Evolutionary conservation across 2,888 invertebrate genomes (phyloP).

Genomic region (Agrenia bidenticulata): DNA sequence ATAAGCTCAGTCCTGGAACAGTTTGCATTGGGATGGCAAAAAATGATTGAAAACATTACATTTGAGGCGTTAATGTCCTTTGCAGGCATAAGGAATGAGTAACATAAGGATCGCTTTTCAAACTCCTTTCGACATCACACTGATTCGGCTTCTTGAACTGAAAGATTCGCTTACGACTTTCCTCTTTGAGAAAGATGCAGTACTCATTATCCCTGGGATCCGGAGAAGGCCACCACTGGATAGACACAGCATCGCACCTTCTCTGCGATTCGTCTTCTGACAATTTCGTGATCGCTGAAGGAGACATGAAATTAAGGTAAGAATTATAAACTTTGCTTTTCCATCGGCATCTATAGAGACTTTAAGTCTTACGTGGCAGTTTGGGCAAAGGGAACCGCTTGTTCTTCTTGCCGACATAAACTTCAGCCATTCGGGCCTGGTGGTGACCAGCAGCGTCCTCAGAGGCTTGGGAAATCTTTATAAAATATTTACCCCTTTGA

Average conservation of each 20-base stretch:
- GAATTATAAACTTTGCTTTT: not conserved
- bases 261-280: slow-evolving; percentile 60
- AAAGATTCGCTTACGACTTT: slow-evolving; percentile 53
- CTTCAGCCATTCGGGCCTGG: slow-evolving; percentile 47
- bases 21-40: slow-evolving; percentile 7
- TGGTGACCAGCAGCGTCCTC: slow-evolving; percentile 3
- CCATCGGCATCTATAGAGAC: too few species aligned
- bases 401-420: slow-evolving; percentile 51
- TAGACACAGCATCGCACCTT: slow-evolving; percentile 61
- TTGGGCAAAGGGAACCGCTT: slow-evolving; percentile 60
- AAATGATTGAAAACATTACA: slow-evolving; percentile 19
- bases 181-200: slow-evolving; percentile 58
- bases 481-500: slow-evolving; percentile 42
- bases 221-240: slow-evolving; percentile 64
- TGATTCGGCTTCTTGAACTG: slow-evolving; percentile 57
- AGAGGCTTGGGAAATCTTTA: slow-evolving; percentile 36
- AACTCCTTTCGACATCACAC: slow-evolving; percentile 58
- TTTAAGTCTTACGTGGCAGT: slow-evolving; percentile 58
- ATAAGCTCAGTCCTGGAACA: not conserved
- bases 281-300: slow-evolving; percentile 57
- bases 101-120: slow-evolving; percentile 57
- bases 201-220: slow-evolving; percentile 57
- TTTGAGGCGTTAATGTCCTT: slow-evolving; percentile 41
- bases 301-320: not conserved
- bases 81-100: slow-evolving; percentile 57